Base-by-base conservation (phyloP, 2,797 vertebrate species). In the Coregonus suidteri region DNA sequence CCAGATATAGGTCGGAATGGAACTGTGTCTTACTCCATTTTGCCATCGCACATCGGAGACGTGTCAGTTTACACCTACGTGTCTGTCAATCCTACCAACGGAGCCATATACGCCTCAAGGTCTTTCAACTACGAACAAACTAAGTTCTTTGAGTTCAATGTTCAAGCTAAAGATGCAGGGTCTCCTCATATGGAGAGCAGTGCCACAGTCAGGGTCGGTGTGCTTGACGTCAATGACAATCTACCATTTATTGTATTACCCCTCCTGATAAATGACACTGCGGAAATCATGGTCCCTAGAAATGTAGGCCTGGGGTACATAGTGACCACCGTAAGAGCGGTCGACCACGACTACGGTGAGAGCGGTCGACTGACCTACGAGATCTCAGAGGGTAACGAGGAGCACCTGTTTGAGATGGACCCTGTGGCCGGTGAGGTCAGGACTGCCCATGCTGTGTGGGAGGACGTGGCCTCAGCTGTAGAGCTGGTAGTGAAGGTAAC, bases 51-150 rank as follows among this genome's bases (percentile, higher is more conserved):
- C 0, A 97, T 99, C 18, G 98, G 97, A 0, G 98, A 98, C 0
- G 97, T 99, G 53, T 99, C 98, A 35, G 96, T 99, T 74, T 98
- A 97, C 84, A 99, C 98, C 1, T 99, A 97, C 0, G 98, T 99
- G 79, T 98, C 97, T 0, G 97, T 99, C 65, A 99, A 99, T 88
- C 98, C 98, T 74, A 97, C 98, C 71, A 99, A 99, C n/a, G 98
- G 98, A 86, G 98, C 98, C 89, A 98, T 99, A 83, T 99, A 99
- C 0, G 98, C 98, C 25, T 94, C 98, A 65, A 95, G 98, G 71
- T 98, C 97, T 84, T 99, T 99, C 81, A 99, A 99, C 88, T 98
- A 98, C 0, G 98, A 99, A 82, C 98, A 99, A 84, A 99, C 97
- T 2, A 99, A 98, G 78, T 97, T 96, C 73, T 99, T 99, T 82